Base-by-base conservation (phyloP, 2,113 vertebrate genomes). In the Cephalopterus ornatus region DNA sequence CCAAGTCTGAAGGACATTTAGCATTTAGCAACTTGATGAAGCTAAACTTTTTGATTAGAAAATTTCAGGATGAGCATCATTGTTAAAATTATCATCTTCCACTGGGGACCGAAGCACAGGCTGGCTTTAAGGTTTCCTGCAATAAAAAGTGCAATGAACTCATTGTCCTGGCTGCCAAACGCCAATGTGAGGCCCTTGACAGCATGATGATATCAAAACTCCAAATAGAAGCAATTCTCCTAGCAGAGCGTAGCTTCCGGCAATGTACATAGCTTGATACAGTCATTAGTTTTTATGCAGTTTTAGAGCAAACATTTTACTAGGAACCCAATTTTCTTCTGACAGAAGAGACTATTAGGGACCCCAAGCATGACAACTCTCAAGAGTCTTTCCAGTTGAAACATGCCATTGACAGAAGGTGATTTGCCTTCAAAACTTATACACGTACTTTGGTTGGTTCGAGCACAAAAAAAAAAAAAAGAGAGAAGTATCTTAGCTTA, bases 301-400 rank as follows among this genome's bases (percentile, higher is more conserved):
- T 97, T 97, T 98, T 97, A 98, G 90, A 96, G 95, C 85, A 98
- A 98, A 97, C 75, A 59, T 97, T 97, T 96, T 98, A 97, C 95
- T 93, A 97, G 96, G 95, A 97, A 97, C 90, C 93, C 94, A 97
- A 96, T 98, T 98, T 98, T 95, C 90, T 97, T 94, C 88, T 97
- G 92, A 96, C 86, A 93, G 96, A 97, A 96, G 88, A 95, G 95
- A 94, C 96, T 95, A 94, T 97, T 97, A 97, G 93, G 63, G 77
- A 97, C 55, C 93, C 95, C 89, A 94, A 97, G 95, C 93, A 96
- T 96, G 95, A 97, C 95, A 68, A 84, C 58, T 93, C 82, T 96
- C 95, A 95, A 92, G 94, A 87, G 61, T 95, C 92, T 78, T 93
- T 96, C 89, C 62, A 95, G 10, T 17, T 91, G 78, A 95, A 95